A percentile compares a stretch with the other conserved stretches of the same genome.
Conservation (phyloP, 2,888 invertebrate species). For the Muschampia plurimacula region DNA sequence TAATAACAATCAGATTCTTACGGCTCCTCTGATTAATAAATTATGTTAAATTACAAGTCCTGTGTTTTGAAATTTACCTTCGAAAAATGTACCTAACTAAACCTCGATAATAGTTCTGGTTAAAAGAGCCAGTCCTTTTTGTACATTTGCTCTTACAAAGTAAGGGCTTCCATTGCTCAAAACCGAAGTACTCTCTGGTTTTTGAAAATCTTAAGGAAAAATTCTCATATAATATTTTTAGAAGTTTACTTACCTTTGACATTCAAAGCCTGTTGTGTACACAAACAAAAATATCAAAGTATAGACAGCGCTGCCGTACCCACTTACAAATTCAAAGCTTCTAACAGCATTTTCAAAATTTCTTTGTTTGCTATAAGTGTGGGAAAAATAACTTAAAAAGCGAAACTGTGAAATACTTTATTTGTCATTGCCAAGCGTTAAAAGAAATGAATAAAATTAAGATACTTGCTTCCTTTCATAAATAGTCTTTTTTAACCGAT, state of each 20-base stretch:
- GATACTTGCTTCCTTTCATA: not conserved
- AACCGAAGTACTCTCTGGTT: not conserved
- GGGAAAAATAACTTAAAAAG: not conserved
- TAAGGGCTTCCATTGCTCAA: not conserved
- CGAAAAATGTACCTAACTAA: not conserved
- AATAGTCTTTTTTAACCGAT: not conserved
- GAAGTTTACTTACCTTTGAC: not conserved
- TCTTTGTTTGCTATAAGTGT: not conserved
- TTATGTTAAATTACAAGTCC: too few relatives aligned
- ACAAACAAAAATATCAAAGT: not conserved
- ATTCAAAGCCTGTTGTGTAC: not conserved
- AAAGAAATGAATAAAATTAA: not conserved
- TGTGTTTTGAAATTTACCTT: too few relatives aligned
- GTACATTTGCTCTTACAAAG: not conserved
- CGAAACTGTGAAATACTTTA: not conserved
- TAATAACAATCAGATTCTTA: too few relatives aligned
- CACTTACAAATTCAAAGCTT: not conserved
- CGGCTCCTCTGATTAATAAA: too few relatives aligned
- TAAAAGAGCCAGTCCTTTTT: not conserved
- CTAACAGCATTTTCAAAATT: not conserved
- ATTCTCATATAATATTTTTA: not conserved
- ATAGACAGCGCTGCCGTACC: too few relatives aligned
- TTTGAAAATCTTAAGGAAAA: not conserved
- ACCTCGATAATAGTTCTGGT: not conserved
- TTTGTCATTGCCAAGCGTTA: not conserved